Conservation (phyloP, 1,140 invertebrate species). For the Thrips palmi region DNA sequence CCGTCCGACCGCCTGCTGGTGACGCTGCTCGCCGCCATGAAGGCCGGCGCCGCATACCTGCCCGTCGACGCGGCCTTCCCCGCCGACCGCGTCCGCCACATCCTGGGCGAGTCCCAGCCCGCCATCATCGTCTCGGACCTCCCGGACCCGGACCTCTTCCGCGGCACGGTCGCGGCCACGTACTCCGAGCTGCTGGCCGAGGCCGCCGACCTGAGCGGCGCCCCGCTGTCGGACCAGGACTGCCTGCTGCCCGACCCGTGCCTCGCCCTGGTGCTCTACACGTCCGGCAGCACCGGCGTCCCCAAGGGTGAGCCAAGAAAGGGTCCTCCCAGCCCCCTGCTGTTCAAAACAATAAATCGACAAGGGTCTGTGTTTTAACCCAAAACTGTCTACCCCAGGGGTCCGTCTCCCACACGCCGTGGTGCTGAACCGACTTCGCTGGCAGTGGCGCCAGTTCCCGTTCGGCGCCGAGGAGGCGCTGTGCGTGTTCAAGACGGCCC, state of each 20-base stretch:
- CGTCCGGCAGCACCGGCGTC: slow-evolving; percentile 80
- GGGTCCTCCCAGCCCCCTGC: background rate
- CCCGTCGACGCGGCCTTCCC: slow-evolving; percentile 64
- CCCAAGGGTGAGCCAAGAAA: slow-evolving; percentile 53
- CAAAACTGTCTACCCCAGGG: too few species aligned
- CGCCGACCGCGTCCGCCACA: slow-evolving; percentile 48
- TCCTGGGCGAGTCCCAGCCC: slow-evolving; percentile 54
- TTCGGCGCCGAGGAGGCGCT: slow-evolving; percentile 39
- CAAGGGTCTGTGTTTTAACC: background rate
- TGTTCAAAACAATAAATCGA: background rate
- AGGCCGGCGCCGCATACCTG: slow-evolving; percentile 62
- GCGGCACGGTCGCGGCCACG: slow-evolving; percentile 23
- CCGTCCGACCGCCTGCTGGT: slow-evolving; percentile 50
- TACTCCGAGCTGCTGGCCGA: slow-evolving; percentile 27
- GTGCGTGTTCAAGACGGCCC: slow-evolving; percentile 69
- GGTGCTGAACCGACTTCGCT: slow-evolving; percentile 57
- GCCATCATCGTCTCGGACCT: slow-evolving; percentile 44
- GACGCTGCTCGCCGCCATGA: slow-evolving; percentile 52
- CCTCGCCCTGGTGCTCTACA: slow-evolving; percentile 66
- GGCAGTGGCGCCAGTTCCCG: slow-evolving; percentile 68
- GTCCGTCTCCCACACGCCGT: slow-evolving; percentile 65
- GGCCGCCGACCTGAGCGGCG: slow-evolving; percentile 22
- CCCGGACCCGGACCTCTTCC: slow-evolving; percentile 15
- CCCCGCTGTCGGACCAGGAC: slow-evolving; percentile 20
- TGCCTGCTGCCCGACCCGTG: slow-evolving; percentile 23